These are phyloP conservation scores for Cerastis rubricosa DNA, from an alignment of 2,888 invertebrate genomes.

Conservation along the genomic window DNA sequence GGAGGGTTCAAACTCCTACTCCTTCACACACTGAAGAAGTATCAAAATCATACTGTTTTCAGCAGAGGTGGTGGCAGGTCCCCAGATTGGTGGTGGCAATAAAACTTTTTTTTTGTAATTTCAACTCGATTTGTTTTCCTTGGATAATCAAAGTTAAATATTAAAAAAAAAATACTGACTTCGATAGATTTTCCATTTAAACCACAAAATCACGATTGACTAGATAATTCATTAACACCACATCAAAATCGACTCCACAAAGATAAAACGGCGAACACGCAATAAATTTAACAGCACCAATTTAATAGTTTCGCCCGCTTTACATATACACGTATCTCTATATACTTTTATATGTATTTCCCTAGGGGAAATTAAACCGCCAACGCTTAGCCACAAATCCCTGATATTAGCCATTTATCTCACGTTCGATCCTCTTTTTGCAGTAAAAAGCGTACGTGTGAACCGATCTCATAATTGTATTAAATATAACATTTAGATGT, in stretches of 20 bases:
- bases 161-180: not conserved
- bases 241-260: slow-evolving; percentile 11
- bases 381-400: slow-evolving; percentile 57
- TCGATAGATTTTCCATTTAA: not conserved
- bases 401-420: slow-evolving; percentile 66
- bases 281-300: slow-evolving; percentile 48
- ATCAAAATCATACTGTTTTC: not conserved
- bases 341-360: slow-evolving; percentile 53
- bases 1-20: not conserved
- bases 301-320: slow-evolving; percentile 55
- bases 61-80: not conserved
- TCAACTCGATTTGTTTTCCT: not conserved
- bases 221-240: slow-evolving; percentile 31
- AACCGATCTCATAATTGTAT: slow-evolving; percentile 65
- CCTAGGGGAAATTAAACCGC: slow-evolving; percentile 56
- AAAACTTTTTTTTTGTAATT: not conserved
- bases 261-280: slow-evolving; percentile 22
- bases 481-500: slow-evolving; percentile 58
- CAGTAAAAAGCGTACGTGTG: slow-evolving; percentile 68
- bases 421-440: slow-evolving; percentile 66
- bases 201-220: slow-evolving; percentile 1
- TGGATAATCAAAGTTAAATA: no score
- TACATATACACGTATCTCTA: slow-evolving; percentile 25
- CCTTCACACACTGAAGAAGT: not conserved
- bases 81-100: not conserved